Base-by-base conservation (phyloP, 2,888 invertebrate genomes). In the Caenorhabditis plicata region DNA sequence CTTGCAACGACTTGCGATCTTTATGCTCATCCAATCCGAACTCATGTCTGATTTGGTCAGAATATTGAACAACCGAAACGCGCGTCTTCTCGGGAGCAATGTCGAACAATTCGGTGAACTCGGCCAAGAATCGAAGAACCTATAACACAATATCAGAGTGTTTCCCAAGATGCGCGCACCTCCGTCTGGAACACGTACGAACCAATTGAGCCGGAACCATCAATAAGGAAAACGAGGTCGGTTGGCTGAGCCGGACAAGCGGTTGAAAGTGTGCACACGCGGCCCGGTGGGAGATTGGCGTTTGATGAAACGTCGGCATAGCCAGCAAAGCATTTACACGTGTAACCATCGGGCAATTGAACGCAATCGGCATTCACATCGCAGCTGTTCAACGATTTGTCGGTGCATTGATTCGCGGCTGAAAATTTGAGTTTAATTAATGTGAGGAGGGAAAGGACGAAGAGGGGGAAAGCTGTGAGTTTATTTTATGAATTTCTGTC, bases 311-410 rank as follows among this genome's bases (percentile, higher is more conserved):
- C 81, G 58, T 81, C 81, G 22, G 81, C 73, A 61, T 75, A 81
- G 19, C 81, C 81, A 32, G 68, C 58, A 53, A 74, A 73, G 47
- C 80, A 81, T 55, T 77, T 74, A 57, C 80, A 80, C 17, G 74
- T 69, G 61, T 80, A 80, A 36, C 80, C 71, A 36, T 77, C 76
- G n/a, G 77, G 73, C 5, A 70, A 68, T 50, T 81, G 78, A 19
- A 81, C 66, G 53, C 81, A 81, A 54, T 81, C 81, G 7, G 81
- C 79, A 53, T 81, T 81, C 40, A 79, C 76, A 46, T 81, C 81
- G 57, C 81, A 81, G 11, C 80, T 75, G 51, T 81, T 74, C 56
- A 78, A 48, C 9, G 72, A 55, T 22, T 61, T 62, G 25, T 71
- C 69, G 8, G 69, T 49, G 55, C 81, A 81, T 49, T 81, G 42